phyloP scores from a whole-genome alignment of 2,113 vertebrate genomes.

The Lynx canadensis region DNA sequence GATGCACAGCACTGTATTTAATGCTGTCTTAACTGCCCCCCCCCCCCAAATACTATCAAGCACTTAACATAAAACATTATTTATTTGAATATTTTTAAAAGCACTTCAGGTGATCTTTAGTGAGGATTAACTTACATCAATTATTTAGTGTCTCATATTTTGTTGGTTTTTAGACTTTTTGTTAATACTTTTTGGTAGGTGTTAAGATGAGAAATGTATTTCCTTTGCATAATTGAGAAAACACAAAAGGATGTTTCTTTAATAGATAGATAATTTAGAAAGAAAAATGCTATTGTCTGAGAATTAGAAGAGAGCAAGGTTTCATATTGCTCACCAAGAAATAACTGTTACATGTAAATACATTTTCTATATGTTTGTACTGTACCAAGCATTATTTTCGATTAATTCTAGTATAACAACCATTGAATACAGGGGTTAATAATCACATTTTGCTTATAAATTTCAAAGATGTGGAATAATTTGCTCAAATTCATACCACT shows the following conservation, averaged over 20 bases:
- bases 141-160: not conserved
- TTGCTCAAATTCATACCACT: not conserved
- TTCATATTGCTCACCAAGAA: not conserved
- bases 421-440: not conserved
- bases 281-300: not conserved
- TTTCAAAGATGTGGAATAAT: not conserved
- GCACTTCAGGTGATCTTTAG: not conserved
- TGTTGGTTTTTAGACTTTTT: constrained; percentile 7
- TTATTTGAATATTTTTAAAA: constrained; percentile 32
- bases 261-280: constrained; percentile 7
- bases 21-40: not conserved
- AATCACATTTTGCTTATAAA: not conserved
- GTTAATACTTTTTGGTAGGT: not conserved
- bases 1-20: not conserved
- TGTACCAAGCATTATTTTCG: not conserved
- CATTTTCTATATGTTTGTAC: not conserved
- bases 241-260: not conserved
- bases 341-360: not conserved
- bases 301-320: not conserved
- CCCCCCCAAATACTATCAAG: not conserved
- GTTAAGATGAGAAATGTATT: constrained; percentile 11
- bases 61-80: not conserved
- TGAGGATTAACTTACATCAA: not conserved
- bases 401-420: not conserved
- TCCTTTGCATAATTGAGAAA: not conserved